Conservation (phyloP, 53 echinoderm and acorn worm genomes). For the Luidia sarsii region DNA sequence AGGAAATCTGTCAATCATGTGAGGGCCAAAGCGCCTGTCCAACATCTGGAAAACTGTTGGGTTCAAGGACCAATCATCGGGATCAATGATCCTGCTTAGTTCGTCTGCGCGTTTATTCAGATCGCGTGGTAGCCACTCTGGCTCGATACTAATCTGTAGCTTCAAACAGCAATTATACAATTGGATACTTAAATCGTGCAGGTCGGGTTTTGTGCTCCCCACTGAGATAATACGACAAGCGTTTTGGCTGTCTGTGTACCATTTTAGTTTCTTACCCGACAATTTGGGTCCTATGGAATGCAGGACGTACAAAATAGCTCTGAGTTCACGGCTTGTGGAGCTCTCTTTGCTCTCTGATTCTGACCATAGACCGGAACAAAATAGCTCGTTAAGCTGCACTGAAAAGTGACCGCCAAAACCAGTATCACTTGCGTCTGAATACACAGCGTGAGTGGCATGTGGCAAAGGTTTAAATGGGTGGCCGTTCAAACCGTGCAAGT, state of each 20-base stretch:
- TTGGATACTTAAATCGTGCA: conserved; percentile 21
- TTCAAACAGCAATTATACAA: conserved; percentile 17
- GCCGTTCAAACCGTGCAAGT: too few species aligned
- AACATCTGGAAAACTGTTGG: background rate
- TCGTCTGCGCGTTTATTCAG: conserved; percentile 26
- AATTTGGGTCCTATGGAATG: too few species aligned
- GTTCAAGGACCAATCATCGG: conserved; percentile 52
- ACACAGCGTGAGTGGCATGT: conserved; percentile 33
- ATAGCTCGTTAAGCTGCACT: background rate
- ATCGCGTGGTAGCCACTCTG: conserved; percentile 47
- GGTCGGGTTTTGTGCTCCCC: conserved; percentile 16
- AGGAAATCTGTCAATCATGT: conserved; percentile 33
- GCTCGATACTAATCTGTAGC: conserved; percentile 9
- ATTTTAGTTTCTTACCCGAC: conserved; percentile 29
- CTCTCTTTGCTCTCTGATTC: too few species aligned
- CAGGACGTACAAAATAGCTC: too few species aligned
- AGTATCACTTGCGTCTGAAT: conserved; percentile 41
- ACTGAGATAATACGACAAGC: conserved; percentile 43
- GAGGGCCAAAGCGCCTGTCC: conserved; percentile 28
- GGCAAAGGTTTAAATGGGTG: background rate
- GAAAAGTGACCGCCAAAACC: conserved; percentile 27
- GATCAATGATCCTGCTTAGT: conserved; percentile 37
- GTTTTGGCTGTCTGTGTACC: conserved; percentile 51
- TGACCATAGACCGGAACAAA: background rate
- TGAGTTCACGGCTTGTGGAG: too few species aligned